Evolutionary conservation across 2,797 vertebrate genomes (phyloP).

Genomic region (Malacoraja senta): DNA sequence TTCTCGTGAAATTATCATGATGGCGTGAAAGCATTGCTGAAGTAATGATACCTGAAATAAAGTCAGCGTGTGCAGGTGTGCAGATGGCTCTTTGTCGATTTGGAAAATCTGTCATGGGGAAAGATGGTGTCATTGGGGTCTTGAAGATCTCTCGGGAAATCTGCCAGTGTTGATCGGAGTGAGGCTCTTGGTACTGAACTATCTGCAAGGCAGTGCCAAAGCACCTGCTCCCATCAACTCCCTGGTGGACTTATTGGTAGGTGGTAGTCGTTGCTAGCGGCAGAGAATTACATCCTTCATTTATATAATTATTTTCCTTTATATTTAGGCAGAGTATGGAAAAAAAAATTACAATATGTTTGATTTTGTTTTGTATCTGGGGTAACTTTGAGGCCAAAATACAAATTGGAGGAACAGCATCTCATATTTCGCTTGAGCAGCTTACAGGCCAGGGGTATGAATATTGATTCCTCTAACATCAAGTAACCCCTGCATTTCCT

Average conservation of each 20-base stretch:
- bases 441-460: too few relatives aligned
- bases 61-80: neutral
- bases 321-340: neutral
- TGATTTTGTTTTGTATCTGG: neutral
- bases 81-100: neutral
- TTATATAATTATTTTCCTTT: neutral
- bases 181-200: neutral
- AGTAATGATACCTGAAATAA: slow-evolving; percentile 28
- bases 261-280: neutral
- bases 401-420: too few relatives aligned
- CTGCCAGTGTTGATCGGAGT: neutral
- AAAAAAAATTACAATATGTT: neutral
- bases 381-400: neutral
- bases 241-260: neutral
- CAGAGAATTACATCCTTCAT: neutral
- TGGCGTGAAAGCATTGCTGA: slow-evolving; percentile 6
- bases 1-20: neutral
- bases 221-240: slow-evolving; percentile 5
- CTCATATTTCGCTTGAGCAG: too few relatives aligned
- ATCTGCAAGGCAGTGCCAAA: neutral
- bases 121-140: neutral
- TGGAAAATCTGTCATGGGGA: neutral
- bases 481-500: too few relatives aligned
- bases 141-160: slow-evolving; percentile 20
- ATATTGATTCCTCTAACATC: too few relatives aligned